A percentile compares a stretch with the other conserved stretches of the same genome.
Evolutionary conservation across 1,140 invertebrate genomes (phyloP).

Genomic region (Oedothorax gibbosus): DNA sequence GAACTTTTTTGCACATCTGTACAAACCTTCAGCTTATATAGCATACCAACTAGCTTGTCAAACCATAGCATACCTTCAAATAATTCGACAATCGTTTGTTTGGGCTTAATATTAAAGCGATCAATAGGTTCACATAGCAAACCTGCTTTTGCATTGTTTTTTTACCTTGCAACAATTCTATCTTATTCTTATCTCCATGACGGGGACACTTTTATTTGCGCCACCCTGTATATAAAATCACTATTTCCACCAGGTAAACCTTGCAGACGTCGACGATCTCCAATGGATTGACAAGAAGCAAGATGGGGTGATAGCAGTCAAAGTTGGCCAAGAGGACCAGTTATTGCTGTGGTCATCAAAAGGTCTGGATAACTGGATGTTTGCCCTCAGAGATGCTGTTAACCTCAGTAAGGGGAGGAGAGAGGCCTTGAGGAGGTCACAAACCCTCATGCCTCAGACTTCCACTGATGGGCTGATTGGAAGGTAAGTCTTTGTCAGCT

Average conservation of each 20-base stretch:
- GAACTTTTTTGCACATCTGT: no score
- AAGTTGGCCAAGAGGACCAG: slow-evolving; percentile 69
- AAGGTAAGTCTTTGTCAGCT: slow-evolving; percentile 12
- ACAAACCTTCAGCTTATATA: no score
- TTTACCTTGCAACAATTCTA: no score
- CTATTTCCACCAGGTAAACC: slow-evolving; percentile 71
- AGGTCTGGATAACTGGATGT: slow-evolving; percentile 64
- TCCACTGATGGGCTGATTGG: slow-evolving; percentile 52
- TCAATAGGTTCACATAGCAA: no score
- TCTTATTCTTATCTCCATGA: no score
- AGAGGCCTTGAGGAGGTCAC: slow-evolving; percentile 63
- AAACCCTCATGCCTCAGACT: slow-evolving; percentile 61
- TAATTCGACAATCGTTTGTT: no score
- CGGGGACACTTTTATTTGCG: no score
- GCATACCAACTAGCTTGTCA: no score
- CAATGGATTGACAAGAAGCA: slow-evolving; percentile 76
- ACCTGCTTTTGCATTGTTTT: not conserved
- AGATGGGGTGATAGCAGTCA: slow-evolving; percentile 69
- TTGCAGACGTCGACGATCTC: slow-evolving; percentile 76
- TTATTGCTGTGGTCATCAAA: slow-evolving; percentile 72
- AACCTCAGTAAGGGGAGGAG: slow-evolving; percentile 63
- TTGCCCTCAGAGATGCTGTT: slow-evolving; percentile 62
- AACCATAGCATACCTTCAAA: no score
- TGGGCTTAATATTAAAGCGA: no score
- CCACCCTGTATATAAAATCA: not conserved